These are phyloP conservation scores for Formica exsecta DNA, from an alignment of 1,140 invertebrate genomes.

Conservation along the genomic window DNA sequence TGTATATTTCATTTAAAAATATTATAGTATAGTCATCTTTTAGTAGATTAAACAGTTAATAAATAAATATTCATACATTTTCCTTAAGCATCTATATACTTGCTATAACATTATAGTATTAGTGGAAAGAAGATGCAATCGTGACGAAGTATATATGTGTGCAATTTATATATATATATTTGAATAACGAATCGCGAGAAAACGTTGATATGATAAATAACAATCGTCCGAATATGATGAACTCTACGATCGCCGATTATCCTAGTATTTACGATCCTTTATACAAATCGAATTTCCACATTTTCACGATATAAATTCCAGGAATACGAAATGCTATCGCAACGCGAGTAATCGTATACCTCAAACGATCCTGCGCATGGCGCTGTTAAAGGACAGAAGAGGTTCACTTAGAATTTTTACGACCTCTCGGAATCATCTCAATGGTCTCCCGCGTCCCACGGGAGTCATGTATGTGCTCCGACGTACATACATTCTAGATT, in stretches of 20 bases:
- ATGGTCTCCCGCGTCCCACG: conserved; percentile 13
- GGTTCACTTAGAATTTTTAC: conserved; percentile 64
- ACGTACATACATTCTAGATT: conserved; percentile 57
- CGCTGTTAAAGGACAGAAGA: conserved; percentile 35
- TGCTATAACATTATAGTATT: neutral
- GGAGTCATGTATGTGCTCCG: neutral
- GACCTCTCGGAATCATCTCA: conserved; percentile 41
- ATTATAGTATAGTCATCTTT: neutral
- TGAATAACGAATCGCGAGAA: neutral
- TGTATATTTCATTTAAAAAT: no score
- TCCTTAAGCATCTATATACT: neutral
- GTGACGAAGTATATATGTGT: neutral
- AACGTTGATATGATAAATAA: conserved; percentile 26
- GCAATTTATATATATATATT: neutral
- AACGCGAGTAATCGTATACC: conserved; percentile 27
- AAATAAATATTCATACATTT: neutral
- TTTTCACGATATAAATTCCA: conserved; percentile 38
- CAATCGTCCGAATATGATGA: neutral
- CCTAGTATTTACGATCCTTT: conserved; percentile 35
- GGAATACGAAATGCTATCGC: conserved; percentile 35
- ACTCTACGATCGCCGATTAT: conserved; percentile 33
- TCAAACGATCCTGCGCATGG: conserved; percentile 25
- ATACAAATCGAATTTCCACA: conserved; percentile 30
- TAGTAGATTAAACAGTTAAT: neutral
- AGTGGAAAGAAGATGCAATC: neutral